Conservation (phyloP, 2,888 invertebrate species). For the Cantharis rufa region DNA sequence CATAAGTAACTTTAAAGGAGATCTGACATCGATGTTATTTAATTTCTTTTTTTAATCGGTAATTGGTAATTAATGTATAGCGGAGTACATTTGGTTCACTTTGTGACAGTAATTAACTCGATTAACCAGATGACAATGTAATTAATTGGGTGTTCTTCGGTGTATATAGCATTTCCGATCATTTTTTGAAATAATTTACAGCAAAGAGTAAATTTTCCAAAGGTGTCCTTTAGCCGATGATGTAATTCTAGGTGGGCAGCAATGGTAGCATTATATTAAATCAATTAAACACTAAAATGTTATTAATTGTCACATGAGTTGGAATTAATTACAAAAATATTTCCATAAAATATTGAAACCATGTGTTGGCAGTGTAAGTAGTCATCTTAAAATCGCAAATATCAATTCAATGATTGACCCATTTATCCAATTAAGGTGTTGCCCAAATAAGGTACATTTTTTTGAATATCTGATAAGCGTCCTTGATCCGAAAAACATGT, state of each 20-base stretch:
- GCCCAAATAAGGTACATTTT: slow-evolving; percentile 23
- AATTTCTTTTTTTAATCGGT: neutral
- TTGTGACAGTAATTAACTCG: neutral
- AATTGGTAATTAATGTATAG: neutral
- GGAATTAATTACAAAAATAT: neutral
- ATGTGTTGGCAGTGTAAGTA: neutral
- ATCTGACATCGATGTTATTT: neutral
- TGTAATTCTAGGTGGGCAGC: neutral
- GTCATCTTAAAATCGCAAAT: slow-evolving; percentile 19
- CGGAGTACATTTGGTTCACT: neutral
- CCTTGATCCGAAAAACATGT: slow-evolving; percentile 17
- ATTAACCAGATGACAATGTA: neutral
- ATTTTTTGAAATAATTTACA: neutral
- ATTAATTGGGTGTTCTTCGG: neutral
- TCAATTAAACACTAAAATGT: neutral
- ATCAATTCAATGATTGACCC: slow-evolving; percentile 25
- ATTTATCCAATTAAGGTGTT: slow-evolving; percentile 23
- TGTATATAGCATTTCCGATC: neutral
- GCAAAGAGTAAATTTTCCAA: neutral
- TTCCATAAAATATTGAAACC: neutral
- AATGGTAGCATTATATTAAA: neutral
- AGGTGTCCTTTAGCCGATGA: neutral
- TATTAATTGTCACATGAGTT: neutral
- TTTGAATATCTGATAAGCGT: slow-evolving; percentile 10
- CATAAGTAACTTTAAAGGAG: neutral